phyloP scores from a whole-genome alignment of 2,113 vertebrate genomes.

The Centropristis striata region DNA sequence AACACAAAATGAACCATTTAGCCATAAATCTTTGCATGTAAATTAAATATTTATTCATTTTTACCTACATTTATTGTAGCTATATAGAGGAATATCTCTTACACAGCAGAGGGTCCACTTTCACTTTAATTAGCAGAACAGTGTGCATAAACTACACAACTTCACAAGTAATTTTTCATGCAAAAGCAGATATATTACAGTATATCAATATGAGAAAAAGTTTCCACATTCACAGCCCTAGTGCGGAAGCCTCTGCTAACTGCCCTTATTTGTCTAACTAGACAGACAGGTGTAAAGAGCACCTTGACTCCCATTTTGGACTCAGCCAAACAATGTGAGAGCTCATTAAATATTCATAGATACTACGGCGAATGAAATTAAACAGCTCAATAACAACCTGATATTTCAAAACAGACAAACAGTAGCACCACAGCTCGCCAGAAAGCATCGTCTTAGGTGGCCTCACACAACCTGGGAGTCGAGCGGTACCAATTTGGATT shows the following conservation, averaged over 20 bases:
- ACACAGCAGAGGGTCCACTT: not conserved
- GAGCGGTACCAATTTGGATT: constrained; percentile 12
- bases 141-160: not conserved
- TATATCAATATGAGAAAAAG: not conserved
- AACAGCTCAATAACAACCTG: constrained; percentile 55
- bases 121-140: constrained; percentile 1
- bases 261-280: not conserved
- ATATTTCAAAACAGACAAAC: constrained; percentile 23
- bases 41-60: not conserved
- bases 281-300: constrained; percentile 1
- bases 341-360: constrained; percentile 63
- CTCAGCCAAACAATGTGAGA: constrained; percentile 43
- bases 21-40: too few relatives aligned
- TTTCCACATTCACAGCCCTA: not conserved
- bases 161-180: not conserved
- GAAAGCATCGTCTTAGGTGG: not conserved
- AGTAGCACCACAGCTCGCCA: constrained; percentile 4
- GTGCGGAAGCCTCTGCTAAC: not conserved
- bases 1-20: too few relatives aligned
- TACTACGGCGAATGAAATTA: constrained; percentile 52
- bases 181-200: not conserved
- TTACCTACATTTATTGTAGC: too few relatives aligned
- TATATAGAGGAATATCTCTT: too few relatives aligned
- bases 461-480: not conserved
- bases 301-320: not conserved